These are phyloP conservation scores for Drosophila multiciliata DNA, from an alignment of 2,888 invertebrate genomes.

Conservation along the genomic window DNA sequence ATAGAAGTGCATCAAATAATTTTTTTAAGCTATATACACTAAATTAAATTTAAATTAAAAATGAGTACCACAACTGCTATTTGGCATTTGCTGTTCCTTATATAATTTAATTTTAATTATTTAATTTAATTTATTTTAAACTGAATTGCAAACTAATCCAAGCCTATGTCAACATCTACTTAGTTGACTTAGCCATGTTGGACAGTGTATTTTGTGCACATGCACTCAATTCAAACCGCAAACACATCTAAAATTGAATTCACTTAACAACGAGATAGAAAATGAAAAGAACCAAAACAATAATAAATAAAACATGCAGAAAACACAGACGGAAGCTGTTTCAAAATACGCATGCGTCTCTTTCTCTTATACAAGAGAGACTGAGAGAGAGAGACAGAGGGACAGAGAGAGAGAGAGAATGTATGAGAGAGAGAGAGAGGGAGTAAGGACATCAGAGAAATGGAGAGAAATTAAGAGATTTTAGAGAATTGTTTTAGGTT, in stretches of 20 bases:
- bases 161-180: constrained; percentile 3
- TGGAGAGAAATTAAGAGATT: constrained; percentile 31
- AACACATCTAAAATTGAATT: constrained; percentile 63
- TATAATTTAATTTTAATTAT: no score
- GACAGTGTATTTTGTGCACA: constrained; percentile 22
- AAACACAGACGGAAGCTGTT: constrained; percentile 26
- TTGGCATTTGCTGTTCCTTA: neutral
- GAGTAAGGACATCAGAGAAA: neutral
- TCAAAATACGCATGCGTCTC: constrained; percentile 54
- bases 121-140: neutral
- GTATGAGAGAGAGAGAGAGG: neutral
- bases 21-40: neutral
- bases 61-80: neutral
- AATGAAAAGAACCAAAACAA: constrained; percentile 35
- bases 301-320: constrained; percentile 61
- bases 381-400: neutral
- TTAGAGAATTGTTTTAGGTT: constrained; percentile 2
- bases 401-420: neutral
- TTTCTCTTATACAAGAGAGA: constrained; percentile 43
- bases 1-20: neutral
- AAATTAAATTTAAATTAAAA: neutral
- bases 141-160: neutral
- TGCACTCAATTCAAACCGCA: constrained; percentile 45
- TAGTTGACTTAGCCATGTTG: constrained; percentile 14
- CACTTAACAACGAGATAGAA: constrained; percentile 29